Conservation (phyloP, 2,113 vertebrate genomes). For the Apteryx mantelli region DNA sequence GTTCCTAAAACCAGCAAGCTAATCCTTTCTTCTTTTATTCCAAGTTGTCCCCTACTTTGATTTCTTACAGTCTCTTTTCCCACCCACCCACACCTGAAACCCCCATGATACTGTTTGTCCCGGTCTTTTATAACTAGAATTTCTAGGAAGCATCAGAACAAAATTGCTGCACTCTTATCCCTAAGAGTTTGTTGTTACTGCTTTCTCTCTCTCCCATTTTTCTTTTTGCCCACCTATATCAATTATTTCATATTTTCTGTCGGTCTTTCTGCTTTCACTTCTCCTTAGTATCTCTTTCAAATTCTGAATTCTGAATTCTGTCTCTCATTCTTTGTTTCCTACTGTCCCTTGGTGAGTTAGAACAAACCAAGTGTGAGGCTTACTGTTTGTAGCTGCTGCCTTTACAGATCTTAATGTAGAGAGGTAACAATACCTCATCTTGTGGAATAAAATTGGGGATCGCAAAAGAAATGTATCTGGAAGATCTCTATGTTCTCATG, state of each 20-base stretch:
- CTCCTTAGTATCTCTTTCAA: not conserved
- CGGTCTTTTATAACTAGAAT: not conserved
- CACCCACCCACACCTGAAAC: not conserved
- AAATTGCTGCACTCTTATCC: not conserved
- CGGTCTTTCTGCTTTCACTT: not conserved
- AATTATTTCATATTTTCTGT: not conserved
- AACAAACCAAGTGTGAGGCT: not conserved
- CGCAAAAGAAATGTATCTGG: not conserved
- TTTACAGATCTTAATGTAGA: not conserved
- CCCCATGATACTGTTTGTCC: not conserved
- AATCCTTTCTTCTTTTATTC: not conserved
- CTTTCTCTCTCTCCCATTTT: not conserved
- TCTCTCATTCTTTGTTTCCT: not conserved
- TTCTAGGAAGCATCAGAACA: not conserved
- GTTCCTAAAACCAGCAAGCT: not conserved
- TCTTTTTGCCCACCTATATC: not conserved
- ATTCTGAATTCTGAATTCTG: not conserved
- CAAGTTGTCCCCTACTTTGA: not conserved
- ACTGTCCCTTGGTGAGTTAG: not conserved
- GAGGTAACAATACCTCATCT: not conserved
- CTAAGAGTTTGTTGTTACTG: not conserved
- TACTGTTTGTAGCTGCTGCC: not conserved
- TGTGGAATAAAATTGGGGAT: not conserved
- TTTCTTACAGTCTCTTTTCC: not conserved
- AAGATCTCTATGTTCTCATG: not conserved